Evolutionary conservation across 1,140 invertebrate genomes (phyloP), one percentile per base, ranked within the genome.

Genomic region (Chelonus insularis): DNA sequence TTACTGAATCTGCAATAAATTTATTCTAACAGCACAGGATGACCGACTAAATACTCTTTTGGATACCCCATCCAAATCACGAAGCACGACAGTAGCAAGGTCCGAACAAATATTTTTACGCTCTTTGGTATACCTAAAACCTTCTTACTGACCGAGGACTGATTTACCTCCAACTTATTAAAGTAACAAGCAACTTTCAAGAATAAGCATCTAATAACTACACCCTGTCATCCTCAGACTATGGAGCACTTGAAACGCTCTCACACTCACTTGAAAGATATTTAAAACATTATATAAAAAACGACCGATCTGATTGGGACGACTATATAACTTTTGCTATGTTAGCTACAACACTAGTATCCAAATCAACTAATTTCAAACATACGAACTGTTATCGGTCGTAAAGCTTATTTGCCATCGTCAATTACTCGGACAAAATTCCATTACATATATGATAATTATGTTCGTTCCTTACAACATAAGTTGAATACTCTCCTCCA

Each of bases 361-460:
- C 1, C 82, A 61, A 62, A 45, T 66, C 72, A 0, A 83, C 77
- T 0, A 66, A 71, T 8, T 79, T 68, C 60, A 63, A 73, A 77
- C 81, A 1, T 77, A 78, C 54, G 76, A 81, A 69, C 34, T 84
- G 3, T n/a, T 84, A 12, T 82, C 54, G 81, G 81, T 6, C 61
- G 63, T 47, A 74, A 77, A 60, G 70, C 47, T 1, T 63, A 77
- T 56, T 79, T 78, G 12, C 60, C 64, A 5, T 45, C 55, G 8
- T 21, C 55, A 14, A 12, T 57, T 6, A 11, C 7, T 16, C 39
- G 29, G 29, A 21, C 55, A 5, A 16, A 45, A 21, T 45, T 45
- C 4, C 12, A 18, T 8, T 45, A 45, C 9, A 29, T 7, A 29
- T 29, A 7, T 7, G 25, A 29, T 7, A 7, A 29, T 29, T 29